phyloP scores from a whole-genome alignment of 2,113 vertebrate species.

The Phaethon lepturus region DNA sequence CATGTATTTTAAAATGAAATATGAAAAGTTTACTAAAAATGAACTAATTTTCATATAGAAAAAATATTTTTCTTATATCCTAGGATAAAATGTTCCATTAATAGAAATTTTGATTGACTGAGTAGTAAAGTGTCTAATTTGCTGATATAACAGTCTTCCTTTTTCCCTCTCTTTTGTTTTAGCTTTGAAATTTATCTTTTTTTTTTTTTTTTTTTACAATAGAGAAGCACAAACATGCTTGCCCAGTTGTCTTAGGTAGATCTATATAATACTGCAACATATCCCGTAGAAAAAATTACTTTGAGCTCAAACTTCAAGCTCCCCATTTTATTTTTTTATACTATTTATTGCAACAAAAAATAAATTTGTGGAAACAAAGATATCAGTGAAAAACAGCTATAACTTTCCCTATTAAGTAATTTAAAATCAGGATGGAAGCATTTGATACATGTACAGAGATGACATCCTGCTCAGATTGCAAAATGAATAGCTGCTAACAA shows the following conservation, averaged over 20 bases:
- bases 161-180: neutral
- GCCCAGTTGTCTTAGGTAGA: neutral
- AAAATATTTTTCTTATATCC: neutral
- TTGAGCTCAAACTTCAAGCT: neutral
- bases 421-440: neutral
- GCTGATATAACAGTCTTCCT: neutral
- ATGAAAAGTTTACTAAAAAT: neutral
- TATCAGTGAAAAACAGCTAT: neutral
- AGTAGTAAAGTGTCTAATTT: neutral
- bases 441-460: rapidly evolving
- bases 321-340: neutral
- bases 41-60: neutral
- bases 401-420: neutral
- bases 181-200: neutral
- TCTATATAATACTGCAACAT: neutral
- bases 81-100: neutral
- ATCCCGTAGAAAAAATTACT: neutral
- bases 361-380: neutral
- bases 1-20: neutral
- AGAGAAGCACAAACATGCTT: neutral
- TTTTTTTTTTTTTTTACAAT: neutral
- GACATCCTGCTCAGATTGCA: neutral
- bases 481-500: neutral
- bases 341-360: neutral
- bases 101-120: neutral